phyloP scores from a whole-genome alignment of 2,113 vertebrate genomes.

The Menura novaehollandiae region DNA sequence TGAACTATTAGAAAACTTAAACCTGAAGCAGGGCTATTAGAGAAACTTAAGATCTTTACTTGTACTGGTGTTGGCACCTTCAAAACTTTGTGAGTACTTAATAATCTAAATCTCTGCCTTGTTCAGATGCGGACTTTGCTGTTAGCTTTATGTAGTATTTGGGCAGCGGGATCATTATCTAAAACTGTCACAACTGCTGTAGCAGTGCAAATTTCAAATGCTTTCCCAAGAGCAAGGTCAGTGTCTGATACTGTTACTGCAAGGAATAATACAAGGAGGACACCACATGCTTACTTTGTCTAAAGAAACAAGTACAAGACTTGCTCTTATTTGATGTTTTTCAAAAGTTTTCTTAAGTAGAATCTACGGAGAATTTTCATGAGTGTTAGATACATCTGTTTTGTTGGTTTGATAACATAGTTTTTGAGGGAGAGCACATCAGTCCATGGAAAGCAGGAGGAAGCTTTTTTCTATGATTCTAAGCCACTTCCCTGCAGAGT shows the following conservation, averaged over 20 bases:
- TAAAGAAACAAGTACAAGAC: neutral
- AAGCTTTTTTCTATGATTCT: neutral
- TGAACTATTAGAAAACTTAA: neutral
- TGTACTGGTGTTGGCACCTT: neutral
- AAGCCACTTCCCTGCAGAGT: neutral
- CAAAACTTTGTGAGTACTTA: neutral
- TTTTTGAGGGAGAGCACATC: neutral
- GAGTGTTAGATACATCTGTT: neutral
- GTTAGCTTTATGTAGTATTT: neutral
- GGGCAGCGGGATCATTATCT: neutral
- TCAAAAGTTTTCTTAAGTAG: neutral
- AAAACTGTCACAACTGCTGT: neutral
- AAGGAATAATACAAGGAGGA: neutral
- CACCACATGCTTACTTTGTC: neutral
- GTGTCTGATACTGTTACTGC: neutral
- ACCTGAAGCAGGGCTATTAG: neutral
- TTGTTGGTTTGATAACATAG: neutral
- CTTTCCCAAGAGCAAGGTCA: neutral
- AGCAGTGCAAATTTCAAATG: neutral
- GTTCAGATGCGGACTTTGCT: neutral
- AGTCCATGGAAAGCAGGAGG: neutral
- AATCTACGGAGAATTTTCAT: neutral
- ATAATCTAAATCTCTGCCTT: neutral
- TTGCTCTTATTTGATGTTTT: neutral
- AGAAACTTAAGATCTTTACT: neutral